These are phyloP conservation scores for Nudaria mundana DNA, from an alignment of 2,888 invertebrate genomes.

Conservation along the genomic window DNA sequence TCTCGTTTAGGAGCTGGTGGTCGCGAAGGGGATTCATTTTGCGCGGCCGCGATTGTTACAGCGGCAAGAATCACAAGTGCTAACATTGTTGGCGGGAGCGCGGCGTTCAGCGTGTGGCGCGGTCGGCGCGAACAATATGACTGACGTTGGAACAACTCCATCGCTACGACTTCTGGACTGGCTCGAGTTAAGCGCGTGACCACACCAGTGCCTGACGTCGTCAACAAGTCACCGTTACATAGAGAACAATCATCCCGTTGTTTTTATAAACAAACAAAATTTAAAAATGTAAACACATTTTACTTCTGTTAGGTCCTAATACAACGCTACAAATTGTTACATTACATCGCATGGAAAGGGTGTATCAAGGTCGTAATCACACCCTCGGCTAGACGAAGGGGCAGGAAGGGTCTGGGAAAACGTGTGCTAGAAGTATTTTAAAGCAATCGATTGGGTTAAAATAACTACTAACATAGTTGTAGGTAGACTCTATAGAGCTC, in stretches of 20 bases:
- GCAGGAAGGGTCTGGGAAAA: slow-evolving; percentile 18
- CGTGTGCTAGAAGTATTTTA: slow-evolving; percentile 36
- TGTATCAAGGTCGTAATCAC: slow-evolving; percentile 56
- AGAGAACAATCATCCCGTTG: slow-evolving; percentile 47
- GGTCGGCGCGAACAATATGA: slow-evolving; percentile 57
- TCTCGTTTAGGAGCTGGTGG: slow-evolving; percentile 60
- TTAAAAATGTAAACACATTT: slow-evolving; percentile 32
- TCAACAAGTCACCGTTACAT: slow-evolving; percentile 32
- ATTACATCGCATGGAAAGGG: slow-evolving; percentile 35
- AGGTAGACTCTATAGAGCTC: slow-evolving; percentile 10
- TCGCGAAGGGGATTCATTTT: slow-evolving; percentile 54
- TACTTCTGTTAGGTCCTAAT: slow-evolving; percentile 8
- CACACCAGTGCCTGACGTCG: slow-evolving; percentile 32
- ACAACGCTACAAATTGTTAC: slow-evolving; percentile 7
- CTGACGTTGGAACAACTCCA: slow-evolving; percentile 53
- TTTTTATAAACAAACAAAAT: slow-evolving; percentile 32
- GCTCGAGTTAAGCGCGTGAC: slow-evolving; percentile 48
- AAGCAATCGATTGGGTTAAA: slow-evolving; percentile 40
- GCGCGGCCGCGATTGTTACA: slow-evolving; percentile 66
- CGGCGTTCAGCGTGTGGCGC: slow-evolving; percentile 55
- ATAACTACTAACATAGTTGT: slow-evolving; percentile 22
- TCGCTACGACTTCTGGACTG: slow-evolving; percentile 27
- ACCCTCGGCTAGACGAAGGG: slow-evolving; percentile 69
- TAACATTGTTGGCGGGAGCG: slow-evolving; percentile 50
- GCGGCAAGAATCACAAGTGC: slow-evolving; percentile 51